Evolutionary conservation across 92 coral and sea anemone species (phyloP).

Genomic region (Metridium senile): DNA sequence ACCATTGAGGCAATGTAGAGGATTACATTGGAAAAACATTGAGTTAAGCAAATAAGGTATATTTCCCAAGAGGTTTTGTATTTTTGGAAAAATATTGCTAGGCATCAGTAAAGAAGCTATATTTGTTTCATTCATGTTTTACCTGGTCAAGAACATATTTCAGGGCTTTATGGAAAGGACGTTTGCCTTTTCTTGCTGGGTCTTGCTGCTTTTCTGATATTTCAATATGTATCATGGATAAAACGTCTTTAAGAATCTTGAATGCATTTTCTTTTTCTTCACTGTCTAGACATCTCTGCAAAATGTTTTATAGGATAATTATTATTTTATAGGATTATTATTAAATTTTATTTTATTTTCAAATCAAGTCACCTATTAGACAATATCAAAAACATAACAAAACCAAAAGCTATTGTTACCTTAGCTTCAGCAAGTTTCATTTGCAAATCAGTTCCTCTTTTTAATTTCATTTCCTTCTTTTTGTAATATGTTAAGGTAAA

Average conservation of each 20-base stretch:
- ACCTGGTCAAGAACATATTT: constrained; percentile 63
- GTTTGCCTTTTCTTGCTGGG: constrained; percentile 34
- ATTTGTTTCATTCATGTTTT: no score
- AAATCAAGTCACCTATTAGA: no score
- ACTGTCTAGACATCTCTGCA: constrained; percentile 32
- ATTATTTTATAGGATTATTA: background rate
- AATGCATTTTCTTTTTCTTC: constrained; percentile 53
- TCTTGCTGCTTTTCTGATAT: constrained; percentile 43
- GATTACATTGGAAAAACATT: no score
- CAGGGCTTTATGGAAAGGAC: constrained; percentile 46
- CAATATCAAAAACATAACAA: no score
- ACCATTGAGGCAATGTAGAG: no score
- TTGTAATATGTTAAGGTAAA: constrained; percentile 52
- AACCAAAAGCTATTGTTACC: no score
- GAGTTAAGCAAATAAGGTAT: no score
- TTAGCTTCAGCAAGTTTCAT: constrained; percentile 45
- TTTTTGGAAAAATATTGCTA: no score
- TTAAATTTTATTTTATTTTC: background rate
- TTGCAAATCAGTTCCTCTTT: constrained; percentile 29
- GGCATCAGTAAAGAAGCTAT: no score
- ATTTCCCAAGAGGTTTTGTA: no score
- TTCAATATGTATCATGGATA: constrained; percentile 49
- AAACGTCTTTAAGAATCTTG: constrained; percentile 47
- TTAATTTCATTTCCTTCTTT: constrained; percentile 33
- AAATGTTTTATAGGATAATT: background rate